Percentiles rank a stretch among this genome's conserved stretches.
Conservation (phyloP, 2,113 vertebrate genomes). For the Oceanites oceanicus region DNA sequence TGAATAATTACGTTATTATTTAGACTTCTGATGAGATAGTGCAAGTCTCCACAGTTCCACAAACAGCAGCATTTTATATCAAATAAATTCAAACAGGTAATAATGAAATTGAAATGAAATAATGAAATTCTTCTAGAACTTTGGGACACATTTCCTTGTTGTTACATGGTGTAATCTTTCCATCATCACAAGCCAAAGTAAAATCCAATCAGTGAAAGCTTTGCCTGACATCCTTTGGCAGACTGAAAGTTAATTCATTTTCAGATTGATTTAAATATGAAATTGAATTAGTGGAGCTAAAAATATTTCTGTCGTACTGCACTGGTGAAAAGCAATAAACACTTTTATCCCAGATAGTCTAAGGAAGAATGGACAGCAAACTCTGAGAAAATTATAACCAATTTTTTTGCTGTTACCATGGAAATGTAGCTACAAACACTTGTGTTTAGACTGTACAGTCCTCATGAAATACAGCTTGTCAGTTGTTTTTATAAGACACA, state of each 20-base stretch:
- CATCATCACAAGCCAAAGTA: not conserved
- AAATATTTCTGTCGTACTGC: constrained; percentile 32
- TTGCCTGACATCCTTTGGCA: constrained; percentile 30
- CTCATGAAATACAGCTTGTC: constrained; percentile 16
- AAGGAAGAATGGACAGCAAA: not conserved
- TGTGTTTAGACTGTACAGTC: constrained; percentile 8
- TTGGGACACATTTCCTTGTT: not conserved
- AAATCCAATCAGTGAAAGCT: constrained; percentile 13
- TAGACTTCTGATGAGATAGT: not conserved
- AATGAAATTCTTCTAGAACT: not conserved
- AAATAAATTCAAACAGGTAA: not conserved
- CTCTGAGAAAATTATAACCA: not conserved
- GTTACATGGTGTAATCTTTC: not conserved
- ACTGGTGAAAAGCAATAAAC: constrained; percentile 8
- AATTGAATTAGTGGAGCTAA: constrained; percentile 41
- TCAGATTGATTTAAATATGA: constrained; percentile 45
- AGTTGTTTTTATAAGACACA: constrained; percentile 5
- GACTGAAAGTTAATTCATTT: constrained; percentile 34
- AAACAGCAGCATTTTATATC: not conserved
- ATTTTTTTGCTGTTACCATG: constrained; percentile 41
- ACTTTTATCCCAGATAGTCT: not conserved
- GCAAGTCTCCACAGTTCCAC: not conserved
- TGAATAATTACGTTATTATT: not conserved
- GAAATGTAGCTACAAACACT: constrained; percentile 49
- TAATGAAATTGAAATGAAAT: not conserved